Evolutionary conservation across 2,113 vertebrate genomes (phyloP), one percentile per base, ranked within the genome.

Genomic region (Smithornis capensis): DNA sequence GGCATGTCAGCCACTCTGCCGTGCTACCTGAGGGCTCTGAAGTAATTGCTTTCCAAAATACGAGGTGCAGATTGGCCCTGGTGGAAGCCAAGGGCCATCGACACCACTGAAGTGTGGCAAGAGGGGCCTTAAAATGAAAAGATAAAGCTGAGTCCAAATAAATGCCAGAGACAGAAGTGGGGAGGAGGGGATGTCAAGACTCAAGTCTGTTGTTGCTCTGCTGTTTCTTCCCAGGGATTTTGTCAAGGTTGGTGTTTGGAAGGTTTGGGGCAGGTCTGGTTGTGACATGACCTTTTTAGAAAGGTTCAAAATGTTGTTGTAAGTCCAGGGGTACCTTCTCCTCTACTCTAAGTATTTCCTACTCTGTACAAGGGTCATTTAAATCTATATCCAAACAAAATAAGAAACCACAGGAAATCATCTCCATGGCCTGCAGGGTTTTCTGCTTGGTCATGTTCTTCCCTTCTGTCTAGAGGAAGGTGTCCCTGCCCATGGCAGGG

Each of bases 1-100:
- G 87, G 78, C 70, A 5, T 31, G 4, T 56, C 89, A 80, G 84
- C 91, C 81, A 0, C 77, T 60, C 85, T 90, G 78, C 67, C 0
- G 2, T 47, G 4, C 78, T 79, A 70, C 95, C 88, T 94, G 87
- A 42, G 44, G 55, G 11, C 27, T 76, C 65, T 24, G 17, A 14
- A 90, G n/a, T 76, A 70, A 83, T 8, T 81, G 89, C 85, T 71
- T 69, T 45, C 81, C 59, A 29, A 80, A 96, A n/a, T 8, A 19
- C 10, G 60, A 31, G 5, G 5, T 52, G 62, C 52, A 35, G 64
- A 31, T n/a, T 60, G 90, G 75, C 95, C 94, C 81, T 92, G 94
- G 11, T 81, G 45, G 74, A 83, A 93, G 62, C 40, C 60, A 28
- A 35, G 33, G 85, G 67, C 87, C 56, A 55, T 23, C 6, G 1